These are phyloP conservation scores for Morone saxatilis DNA, from an alignment of 2,113 vertebrate genomes.

Conservation along the genomic window DNA sequence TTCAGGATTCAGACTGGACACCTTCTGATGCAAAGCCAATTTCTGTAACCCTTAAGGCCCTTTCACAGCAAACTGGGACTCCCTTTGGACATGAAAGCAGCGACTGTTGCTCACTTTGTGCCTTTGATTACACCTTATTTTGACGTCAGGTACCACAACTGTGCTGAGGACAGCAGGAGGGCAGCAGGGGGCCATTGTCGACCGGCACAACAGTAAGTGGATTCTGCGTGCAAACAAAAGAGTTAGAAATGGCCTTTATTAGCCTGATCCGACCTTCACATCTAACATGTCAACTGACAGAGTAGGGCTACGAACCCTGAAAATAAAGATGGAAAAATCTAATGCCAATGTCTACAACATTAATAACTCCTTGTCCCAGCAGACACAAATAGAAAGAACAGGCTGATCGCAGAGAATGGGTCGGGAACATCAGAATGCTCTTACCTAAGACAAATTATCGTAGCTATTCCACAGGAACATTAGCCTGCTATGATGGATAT, in stretches of 20 bases:
- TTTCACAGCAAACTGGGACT: slow-evolving; percentile 34
- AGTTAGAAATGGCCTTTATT: slow-evolving; percentile 47
- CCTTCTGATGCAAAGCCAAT: not conserved
- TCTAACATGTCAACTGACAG: slow-evolving; percentile 25
- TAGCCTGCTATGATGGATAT: slow-evolving; percentile 69
- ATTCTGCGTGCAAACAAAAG: slow-evolving; percentile 19
- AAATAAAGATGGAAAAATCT: slow-evolving; percentile 55
- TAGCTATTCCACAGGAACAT: slow-evolving; percentile 60
- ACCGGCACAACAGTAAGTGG: slow-evolving; percentile 1
- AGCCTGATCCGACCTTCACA: slow-evolving; percentile 55
- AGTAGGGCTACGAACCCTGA: slow-evolving; percentile 4
- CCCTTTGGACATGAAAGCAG: slow-evolving; percentile 27
- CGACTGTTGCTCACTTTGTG: slow-evolving; percentile 35
- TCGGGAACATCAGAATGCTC: slow-evolving; percentile 65
- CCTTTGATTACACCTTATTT: slow-evolving; percentile 48
- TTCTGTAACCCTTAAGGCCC: slow-evolving; percentile 4
- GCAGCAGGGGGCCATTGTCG: slow-evolving; percentile 1
- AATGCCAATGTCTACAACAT: slow-evolving; percentile 57
- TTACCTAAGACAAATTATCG: slow-evolving; percentile 70
- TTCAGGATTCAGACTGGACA: slow-evolving; percentile 8
- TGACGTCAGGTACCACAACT: slow-evolving; percentile 13
- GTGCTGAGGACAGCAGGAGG: not conserved
- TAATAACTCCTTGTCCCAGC: slow-evolving; percentile 49
- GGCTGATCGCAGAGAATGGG: slow-evolving; percentile 56
- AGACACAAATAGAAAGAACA: slow-evolving; percentile 65